Conservation (phyloP, 2,797 vertebrate species). For the Oryzias sinensis region DNA sequence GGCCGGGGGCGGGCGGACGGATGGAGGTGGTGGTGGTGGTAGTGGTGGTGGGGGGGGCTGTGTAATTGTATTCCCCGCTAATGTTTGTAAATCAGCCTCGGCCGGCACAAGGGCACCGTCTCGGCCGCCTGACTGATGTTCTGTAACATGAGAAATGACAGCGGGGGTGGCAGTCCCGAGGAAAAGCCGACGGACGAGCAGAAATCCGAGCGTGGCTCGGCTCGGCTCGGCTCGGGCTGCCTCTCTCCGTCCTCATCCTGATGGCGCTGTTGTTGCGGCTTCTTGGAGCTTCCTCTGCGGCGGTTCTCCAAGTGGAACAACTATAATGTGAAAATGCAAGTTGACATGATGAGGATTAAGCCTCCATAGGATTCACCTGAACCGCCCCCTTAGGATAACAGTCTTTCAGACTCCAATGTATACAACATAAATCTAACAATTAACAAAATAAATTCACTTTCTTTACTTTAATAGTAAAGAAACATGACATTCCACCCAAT, state of each 20-base stretch:
- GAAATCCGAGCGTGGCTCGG: slow-evolving; percentile 67
- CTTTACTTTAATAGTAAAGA: too few species aligned
- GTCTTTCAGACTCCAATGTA: too few species aligned
- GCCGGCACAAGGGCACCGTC: slow-evolving; percentile 83
- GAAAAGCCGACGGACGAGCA: slow-evolving; percentile 65
- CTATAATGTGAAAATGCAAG: not conserved
- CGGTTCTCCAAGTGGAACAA: slow-evolving; percentile 8
- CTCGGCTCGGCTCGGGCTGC: slow-evolving; percentile 75
- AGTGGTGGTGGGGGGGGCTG: slow-evolving; percentile 59
- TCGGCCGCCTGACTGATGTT: slow-evolving; percentile 87
- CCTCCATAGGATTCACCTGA: too few species aligned
- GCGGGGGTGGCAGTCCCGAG: slow-evolving; percentile 76
- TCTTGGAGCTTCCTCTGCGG: slow-evolving; percentile 36
- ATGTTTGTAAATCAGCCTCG: slow-evolving; percentile 89
- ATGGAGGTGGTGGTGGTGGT: slow-evolving; percentile 40
- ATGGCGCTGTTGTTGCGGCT: slow-evolving; percentile 48
- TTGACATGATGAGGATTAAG: not conserved
- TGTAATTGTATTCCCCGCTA: slow-evolving; percentile 91
- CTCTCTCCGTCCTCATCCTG: slow-evolving; percentile 47
- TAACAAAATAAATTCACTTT: too few species aligned
- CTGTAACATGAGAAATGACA: slow-evolving; percentile 88
- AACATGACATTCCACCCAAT: too few species aligned
- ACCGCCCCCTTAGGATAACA: too few species aligned
- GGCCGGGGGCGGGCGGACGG: slow-evolving; percentile 56
- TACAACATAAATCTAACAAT: too few species aligned